These are phyloP conservation scores for Eulemur macaco DNA, from an alignment of 2,113 vertebrate species.

Conservation along the genomic window DNA sequence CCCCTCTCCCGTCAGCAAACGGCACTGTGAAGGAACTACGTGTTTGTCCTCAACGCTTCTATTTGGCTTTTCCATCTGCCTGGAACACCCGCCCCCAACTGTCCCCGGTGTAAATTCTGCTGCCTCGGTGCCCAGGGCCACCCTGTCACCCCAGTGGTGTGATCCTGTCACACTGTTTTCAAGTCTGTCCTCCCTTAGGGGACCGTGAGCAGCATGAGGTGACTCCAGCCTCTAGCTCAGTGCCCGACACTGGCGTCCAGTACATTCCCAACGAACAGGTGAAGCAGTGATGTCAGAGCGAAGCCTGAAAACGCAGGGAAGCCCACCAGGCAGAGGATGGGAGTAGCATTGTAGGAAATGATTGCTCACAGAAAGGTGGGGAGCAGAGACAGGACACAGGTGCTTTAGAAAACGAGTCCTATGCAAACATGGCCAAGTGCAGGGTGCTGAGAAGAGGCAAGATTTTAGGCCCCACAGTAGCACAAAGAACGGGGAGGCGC, in stretches of 20 bases:
- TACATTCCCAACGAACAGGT: not conserved
- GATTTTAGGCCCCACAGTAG: accelerated
- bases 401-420: not conserved
- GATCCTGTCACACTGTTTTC: not conserved
- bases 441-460: not conserved
- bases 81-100: no score
- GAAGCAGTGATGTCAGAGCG: not conserved
- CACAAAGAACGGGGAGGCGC: no score
- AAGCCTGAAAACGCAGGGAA: not conserved
- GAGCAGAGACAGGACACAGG: not conserved
- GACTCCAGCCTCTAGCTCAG: not conserved
- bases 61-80: not conserved
- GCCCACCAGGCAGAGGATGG: not conserved
- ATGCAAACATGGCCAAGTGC: not conserved
- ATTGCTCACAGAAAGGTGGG: not conserved
- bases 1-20: not conserved
- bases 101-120: accelerated
- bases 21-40: not conserved
- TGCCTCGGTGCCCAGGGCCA: not conserved
- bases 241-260: not conserved
- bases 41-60: not conserved
- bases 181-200: not conserved
- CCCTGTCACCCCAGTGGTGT: not conserved
- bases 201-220: not conserved
- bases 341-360: not conserved